These are phyloP conservation scores for Oriolus oriolus DNA, from an alignment of 2,113 vertebrate genomes.

Conservation along the genomic window DNA sequence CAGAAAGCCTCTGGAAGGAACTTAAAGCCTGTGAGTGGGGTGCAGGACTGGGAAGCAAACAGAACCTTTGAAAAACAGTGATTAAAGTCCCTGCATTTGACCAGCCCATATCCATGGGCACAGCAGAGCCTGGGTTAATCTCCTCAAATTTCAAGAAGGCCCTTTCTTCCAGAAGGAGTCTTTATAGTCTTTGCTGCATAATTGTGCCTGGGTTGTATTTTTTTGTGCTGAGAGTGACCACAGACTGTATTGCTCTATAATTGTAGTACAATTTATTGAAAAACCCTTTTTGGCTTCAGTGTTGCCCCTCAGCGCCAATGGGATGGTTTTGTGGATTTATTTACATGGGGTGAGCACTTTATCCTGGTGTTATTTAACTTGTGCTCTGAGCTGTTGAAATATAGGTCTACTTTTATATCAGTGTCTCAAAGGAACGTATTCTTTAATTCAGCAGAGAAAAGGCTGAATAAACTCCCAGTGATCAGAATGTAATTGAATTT, in stretches of 20 bases:
- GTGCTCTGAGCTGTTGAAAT: slow-evolving; percentile 15
- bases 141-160: not conserved
- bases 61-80: not conserved
- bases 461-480: slow-evolving; percentile 7
- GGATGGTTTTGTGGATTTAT: not conserved
- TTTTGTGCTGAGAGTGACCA: not conserved
- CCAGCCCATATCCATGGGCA: not conserved
- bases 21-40: not conserved
- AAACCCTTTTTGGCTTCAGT: not conserved
- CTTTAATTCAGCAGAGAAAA: slow-evolving; percentile 9
- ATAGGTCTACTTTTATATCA: not conserved
- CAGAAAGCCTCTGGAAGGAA: not conserved
- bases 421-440: not conserved
- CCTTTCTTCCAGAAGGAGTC: not conserved
- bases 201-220: not conserved
- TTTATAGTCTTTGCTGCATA: not conserved
- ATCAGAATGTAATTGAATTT: slow-evolving; percentile 37
- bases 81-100: not conserved
- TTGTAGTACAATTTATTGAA: not conserved
- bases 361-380: not conserved
- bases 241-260: not conserved
- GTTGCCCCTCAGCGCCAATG: not conserved
- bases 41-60: not conserved
- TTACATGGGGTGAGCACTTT: not conserved
- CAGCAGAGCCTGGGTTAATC: not conserved